Base-by-base conservation (phyloP, 2,888 invertebrate species). In the Rhaphigaster nebulosa region DNA sequence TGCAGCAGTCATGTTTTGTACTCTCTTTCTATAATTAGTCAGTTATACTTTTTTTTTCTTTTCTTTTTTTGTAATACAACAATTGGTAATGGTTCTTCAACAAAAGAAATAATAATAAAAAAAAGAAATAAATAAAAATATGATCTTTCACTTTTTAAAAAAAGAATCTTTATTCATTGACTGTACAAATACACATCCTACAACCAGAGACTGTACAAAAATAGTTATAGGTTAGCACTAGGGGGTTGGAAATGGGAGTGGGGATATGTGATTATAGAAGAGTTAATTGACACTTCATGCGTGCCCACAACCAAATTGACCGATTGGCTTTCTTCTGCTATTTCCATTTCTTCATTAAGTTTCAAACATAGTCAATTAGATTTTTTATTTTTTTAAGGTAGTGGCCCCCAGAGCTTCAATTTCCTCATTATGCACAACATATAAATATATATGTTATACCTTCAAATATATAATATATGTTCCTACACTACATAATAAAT, bases 1-100 rank as follows among this genome's bases (percentile, higher is more conserved):
- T 87, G 90, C 91, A 89, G 90, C 91, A 91, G 92, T 92, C 92
- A 92, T 92, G 91, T 91, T 91, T 92, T 92, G 92, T 92, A 92
- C 92, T 92, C 90, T 90, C 90, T 90, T 88, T 80, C 65, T 90
- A 56, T 65, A 89, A 50, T 70, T 76, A 89, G 29, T 70, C 56
- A 41, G 84, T 56, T 76, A 56, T 52, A 76, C n/a, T 70, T 41
- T 84, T 91, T 50, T 80, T 87, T 65, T 90, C 90, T 88, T 91
- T 70, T 41, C n/a, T 65, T 54, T 76, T 60, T 80, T 52, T 88
- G 70, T 56, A 87, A 88, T 54, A 87, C 70, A 88, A 87, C 87
- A 76, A 90, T 76, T 90, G 76, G 76, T 88, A 76, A 87, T 91
- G 84, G 89, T 91, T 60, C 8, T 89, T 76, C 38, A 87, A 89